Conservation (phyloP, 2,888 invertebrate species). For the Drosophila rellima region DNA sequence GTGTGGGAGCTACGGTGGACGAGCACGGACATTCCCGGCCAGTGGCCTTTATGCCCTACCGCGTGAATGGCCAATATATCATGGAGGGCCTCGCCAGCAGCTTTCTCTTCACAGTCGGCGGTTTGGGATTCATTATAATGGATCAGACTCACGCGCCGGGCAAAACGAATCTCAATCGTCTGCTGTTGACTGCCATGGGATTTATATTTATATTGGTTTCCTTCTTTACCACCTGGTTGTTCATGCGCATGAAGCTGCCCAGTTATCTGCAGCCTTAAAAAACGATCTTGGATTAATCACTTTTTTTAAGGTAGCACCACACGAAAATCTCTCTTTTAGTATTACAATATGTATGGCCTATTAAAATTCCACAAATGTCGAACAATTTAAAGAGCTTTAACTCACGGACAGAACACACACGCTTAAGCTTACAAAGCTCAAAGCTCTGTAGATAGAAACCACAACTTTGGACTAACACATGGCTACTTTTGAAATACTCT, state of each 20-base stretch:
- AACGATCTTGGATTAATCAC: neutral
- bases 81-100: slow-evolving; percentile 99
- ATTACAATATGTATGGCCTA: slow-evolving; percentile 26
- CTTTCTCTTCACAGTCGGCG: slow-evolving; percentile 98
- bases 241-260: slow-evolving; percentile 99
- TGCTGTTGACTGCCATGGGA: slow-evolving; percentile 92
- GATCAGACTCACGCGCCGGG: slow-evolving; percentile 95
- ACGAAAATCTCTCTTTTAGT: slow-evolving; percentile 44
- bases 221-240: slow-evolving; percentile 98
- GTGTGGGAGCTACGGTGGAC: slow-evolving; percentile 98
- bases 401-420: neutral
- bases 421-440: neutral
- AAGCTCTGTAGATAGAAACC: neutral
- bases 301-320: neutral
- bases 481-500: neutral
- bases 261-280: slow-evolving; percentile 89
- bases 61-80: slow-evolving; percentile 99
- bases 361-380: slow-evolving; percentile 1
- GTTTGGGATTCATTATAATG: slow-evolving; percentile 97
- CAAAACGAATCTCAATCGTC: slow-evolving; percentile 95
- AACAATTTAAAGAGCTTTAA: neutral
- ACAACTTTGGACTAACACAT: neutral
- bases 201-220: slow-evolving; percentile 97
- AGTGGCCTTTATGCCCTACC: slow-evolving; percentile 98
- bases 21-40: slow-evolving; percentile 98